Base-by-base conservation (phyloP, 2,113 vertebrate species). In the Notothenia coriiceps region DNA sequence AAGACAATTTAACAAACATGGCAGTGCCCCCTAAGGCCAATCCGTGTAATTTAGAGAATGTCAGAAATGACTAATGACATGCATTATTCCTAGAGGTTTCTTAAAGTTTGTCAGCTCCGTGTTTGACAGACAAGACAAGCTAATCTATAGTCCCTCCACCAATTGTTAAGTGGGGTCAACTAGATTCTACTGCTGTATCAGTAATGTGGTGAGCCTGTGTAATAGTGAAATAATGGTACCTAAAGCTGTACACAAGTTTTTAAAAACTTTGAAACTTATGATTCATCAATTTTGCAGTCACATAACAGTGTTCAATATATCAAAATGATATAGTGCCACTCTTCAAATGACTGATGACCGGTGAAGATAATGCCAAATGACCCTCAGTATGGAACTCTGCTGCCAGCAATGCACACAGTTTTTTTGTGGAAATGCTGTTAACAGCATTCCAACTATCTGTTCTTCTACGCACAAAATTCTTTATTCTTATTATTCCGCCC, bases 1-100 rank as follows among this genome's bases (percentile, higher is more conserved):
- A 9, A 67, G 10, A 68, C 18, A 68, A 63, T 46, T 44, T 18
- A 35, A 62, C 33, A 56, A 72, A 50, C 7, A 51, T 1, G 52
- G 22, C 54, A 46, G 6, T 5, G 3, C 8, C 10, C 35, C 35
- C 33, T 74, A 8, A 43, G 18, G 51, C 52, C 46, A 69, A 65
- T 76, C 25, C 76, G 29, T 50, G 60, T 72, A 77, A 85, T 72
- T 77, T 22, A 67, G 13, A 43, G 35, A 77, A 63, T 68, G 67
- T 5, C 33, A 64, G n/a, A 17, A 73, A 47, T 74, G 22, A 69
- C 68, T 43, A 64, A 74, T 35, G 44, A 12, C 22, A 12, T 69
- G 22, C 35, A 64, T 73, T 73, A 69, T 52, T 77, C 69, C 71
- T 10, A 6, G 22, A 81, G 63, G n/a, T 57, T 40, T 69, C 69